Evolutionary conservation across 2,113 vertebrate genomes (phyloP).

Genomic region (Mustela lutreola): DNA sequence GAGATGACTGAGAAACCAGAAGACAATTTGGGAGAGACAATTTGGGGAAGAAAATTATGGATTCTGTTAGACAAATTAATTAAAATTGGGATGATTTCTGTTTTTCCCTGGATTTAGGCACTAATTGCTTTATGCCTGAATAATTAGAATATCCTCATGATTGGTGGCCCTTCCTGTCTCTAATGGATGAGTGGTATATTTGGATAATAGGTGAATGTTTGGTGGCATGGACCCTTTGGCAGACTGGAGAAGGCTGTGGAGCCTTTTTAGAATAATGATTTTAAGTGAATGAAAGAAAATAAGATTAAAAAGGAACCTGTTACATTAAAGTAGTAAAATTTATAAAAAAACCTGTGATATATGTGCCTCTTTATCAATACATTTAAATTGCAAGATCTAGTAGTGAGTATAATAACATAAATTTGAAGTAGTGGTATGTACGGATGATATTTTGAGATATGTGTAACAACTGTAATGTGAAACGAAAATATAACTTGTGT

Average conservation of each 20-base stretch:
- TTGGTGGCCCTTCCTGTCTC: not conserved
- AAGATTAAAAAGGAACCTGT: conserved; percentile 15
- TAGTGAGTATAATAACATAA: not conserved
- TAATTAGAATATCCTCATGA: conserved; percentile 7
- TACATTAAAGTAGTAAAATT: conserved; percentile 30
- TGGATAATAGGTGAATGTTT: not conserved
- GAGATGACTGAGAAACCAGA: not conserved
- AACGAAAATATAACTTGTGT: conserved; percentile 47
- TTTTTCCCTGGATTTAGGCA: conserved; percentile 20
- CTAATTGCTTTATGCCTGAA: not conserved
- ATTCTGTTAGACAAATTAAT: conserved; percentile 45
- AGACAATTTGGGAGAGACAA: not conserved
- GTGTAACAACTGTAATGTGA: not conserved
- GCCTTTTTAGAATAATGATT: conserved; percentile 44
- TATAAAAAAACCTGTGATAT: conserved; percentile 15
- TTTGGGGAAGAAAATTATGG: not conserved
- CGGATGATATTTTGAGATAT: conserved; percentile 46
- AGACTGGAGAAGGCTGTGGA: not conserved
- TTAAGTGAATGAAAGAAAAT: conserved; percentile 28
- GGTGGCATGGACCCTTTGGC: not conserved
- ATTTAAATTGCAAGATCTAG: conserved; percentile 21
- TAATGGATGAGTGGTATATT: not conserved
- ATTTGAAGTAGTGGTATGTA: conserved; percentile 27
- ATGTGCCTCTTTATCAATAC: not conserved
- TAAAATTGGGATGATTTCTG: conserved; percentile 11